These are phyloP conservation scores for Tor tambroides DNA, from an alignment of 2,113 vertebrate genomes.

Conservation along the genomic window DNA sequence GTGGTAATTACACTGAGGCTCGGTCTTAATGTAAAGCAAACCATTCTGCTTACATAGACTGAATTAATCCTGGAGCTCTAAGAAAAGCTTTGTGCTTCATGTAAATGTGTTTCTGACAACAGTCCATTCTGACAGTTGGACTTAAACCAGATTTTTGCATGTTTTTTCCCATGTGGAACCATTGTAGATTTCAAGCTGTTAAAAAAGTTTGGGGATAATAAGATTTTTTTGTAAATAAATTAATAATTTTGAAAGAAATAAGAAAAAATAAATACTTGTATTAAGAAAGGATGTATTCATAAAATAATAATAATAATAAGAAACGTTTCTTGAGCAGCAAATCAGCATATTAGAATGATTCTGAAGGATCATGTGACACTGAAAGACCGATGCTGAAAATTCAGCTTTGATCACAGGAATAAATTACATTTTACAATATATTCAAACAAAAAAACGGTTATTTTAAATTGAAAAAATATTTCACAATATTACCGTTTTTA, in stretches of 20 bases:
- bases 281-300: too few species aligned
- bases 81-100: conserved; percentile 3
- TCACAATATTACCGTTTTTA: background rate
- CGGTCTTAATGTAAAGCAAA: conserved; percentile 35
- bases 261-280: too few species aligned
- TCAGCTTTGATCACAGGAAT: background rate
- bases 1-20: conserved; percentile 52
- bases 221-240: too few species aligned
- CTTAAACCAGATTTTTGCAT: background rate
- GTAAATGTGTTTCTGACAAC: background rate
- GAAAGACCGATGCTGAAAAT: background rate
- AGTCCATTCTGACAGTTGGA: background rate
- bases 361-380: background rate
- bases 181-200: background rate
- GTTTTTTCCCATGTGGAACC: background rate
- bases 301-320: too few species aligned
- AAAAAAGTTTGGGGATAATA: too few species aligned
- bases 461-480: background rate
- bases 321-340: background rate
- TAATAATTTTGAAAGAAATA: too few species aligned
- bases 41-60: conserved; percentile 37
- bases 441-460: background rate
- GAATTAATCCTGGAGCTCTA: background rate
- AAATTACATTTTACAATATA: background rate
- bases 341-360: background rate